Base-by-base conservation (phyloP, 2,113 vertebrate genomes). In the Pipa parva region DNA sequence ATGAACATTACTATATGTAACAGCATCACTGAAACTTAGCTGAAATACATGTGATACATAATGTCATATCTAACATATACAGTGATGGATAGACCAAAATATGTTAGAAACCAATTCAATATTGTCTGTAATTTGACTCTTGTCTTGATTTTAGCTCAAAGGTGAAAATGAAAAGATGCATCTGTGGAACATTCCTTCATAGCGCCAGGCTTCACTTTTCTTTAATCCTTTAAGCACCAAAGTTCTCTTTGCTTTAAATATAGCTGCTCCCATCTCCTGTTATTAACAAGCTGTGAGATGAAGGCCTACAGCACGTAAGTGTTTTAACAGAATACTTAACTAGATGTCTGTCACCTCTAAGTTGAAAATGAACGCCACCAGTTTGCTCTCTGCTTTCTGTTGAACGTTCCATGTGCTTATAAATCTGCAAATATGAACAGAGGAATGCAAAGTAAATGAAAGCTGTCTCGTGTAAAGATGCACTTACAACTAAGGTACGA, bases 101-200 rank as follows among this genome's bases (percentile, higher is more conserved):
- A n/a, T n/a, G n/a, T n/a, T n/a, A n/a, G n/a, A n/a, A n/a, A n/a
- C n/a, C n/a, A n/a, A n/a, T n/a, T n/a, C n/a, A n/a, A n/a, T n/a
- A n/a, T n/a, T n/a, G n/a, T n/a, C n/a, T n/a, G n/a, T n/a, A n/a
- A n/a, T n/a, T n/a, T n/a, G n/a, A n/a, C n/a, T n/a, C n/a, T n/a
- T n/a, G n/a, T n/a, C n/a, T n/a, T n/a, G 4, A 4, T 33, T 55
- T 70, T 70, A 31, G 33, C 54, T 61, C 9, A 11, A 73, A 61
- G 51, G 33, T 77, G 64, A 72, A 78, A 64, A 76, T 74, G 63
- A 82, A 82, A 29, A 25, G 79, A 65, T 79, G 59, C 72, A 78
- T 76, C 71, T 80, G 75, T 71, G 75, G 54, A 70, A n/a, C 59
- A 80, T 79, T 80, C 69, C 29, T 78, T 36, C 37, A 45, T 12